Percentiles rank a stretch among this genome's conserved stretches.
Conservation (phyloP, 2,888 invertebrate genomes). For the Epiblema foenella region DNA sequence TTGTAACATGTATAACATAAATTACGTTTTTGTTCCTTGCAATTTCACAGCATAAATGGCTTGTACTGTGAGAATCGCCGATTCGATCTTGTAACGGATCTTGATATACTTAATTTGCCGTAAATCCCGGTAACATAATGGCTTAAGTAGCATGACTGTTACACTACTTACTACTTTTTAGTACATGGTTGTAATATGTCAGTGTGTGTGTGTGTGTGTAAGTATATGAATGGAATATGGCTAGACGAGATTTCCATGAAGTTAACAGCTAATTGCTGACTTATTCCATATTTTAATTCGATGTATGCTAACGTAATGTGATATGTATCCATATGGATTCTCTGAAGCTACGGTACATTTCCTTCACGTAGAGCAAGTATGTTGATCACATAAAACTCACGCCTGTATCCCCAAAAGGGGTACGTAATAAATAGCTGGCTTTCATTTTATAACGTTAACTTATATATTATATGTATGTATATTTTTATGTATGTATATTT, state of each 20-base stretch:
- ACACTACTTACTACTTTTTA: neutral
- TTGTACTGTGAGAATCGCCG: conserved; percentile 26
- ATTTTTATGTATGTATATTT: no score
- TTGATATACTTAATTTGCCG: conserved; percentile 2
- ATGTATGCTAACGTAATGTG: conserved; percentile 14
- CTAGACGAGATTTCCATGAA: conserved; percentile 29
- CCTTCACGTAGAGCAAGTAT: conserved; percentile 9
- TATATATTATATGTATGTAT: no score
- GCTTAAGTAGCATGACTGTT: neutral
- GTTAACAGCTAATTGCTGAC: conserved; percentile 15
- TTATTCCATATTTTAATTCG: conserved; percentile 31
- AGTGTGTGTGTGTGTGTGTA: conserved; percentile 14
- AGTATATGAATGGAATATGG: conserved; percentile 20
- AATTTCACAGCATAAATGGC: conserved; percentile 34
- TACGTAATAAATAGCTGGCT: no score
- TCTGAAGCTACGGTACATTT: conserved; percentile 22
- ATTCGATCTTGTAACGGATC: conserved; percentile 33
- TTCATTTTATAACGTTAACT: no score
- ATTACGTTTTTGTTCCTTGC: conserved; percentile 41
- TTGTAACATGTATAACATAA: conserved; percentile 34
- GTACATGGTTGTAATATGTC: neutral
- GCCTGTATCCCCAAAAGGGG: no score
- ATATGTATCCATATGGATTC: conserved; percentile 31
- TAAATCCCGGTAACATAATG: neutral
- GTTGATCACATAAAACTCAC: neutral